Conservation (phyloP, 2,113 vertebrate genomes). For the Pelodiscus sinensis region DNA sequence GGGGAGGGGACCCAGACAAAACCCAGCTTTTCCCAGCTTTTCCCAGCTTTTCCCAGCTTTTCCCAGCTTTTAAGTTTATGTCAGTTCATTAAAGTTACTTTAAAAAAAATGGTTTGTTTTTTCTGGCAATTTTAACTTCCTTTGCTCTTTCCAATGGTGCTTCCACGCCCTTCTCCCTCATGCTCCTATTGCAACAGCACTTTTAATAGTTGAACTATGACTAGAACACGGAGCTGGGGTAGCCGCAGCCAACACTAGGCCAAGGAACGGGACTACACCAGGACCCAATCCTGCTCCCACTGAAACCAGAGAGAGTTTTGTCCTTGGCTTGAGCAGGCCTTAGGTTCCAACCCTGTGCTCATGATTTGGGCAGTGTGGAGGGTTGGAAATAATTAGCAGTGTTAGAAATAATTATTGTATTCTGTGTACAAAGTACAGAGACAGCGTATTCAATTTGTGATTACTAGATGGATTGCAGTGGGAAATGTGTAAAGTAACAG, state of each 20-base stretch:
- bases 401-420: neutral
- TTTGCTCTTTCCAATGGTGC: constrained; percentile 48
- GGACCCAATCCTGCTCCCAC: neutral
- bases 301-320: no score
- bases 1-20: constrained; percentile 70
- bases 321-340: no score
- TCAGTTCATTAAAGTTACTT: constrained; percentile 60
- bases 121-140: constrained; percentile 65
- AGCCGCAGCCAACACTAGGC: neutral
- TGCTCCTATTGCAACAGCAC: neutral
- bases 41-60: constrained; percentile 67
- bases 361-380: neutral
- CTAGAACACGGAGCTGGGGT: neutral
- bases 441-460: neutral
- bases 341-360: neutral
- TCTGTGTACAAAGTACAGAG: neutral
- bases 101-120: neutral
- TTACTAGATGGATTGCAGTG: neutral
- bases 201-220: neutral
- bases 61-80: constrained; percentile 68
- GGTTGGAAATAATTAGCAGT: no score
- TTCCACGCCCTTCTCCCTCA: constrained; percentile 62
- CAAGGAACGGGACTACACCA: neutral
- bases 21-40: constrained; percentile 69
- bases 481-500: neutral